These are phyloP conservation scores for Cottoperca gobio DNA, from an alignment of 2,797 vertebrate species.

Conservation along the genomic window DNA sequence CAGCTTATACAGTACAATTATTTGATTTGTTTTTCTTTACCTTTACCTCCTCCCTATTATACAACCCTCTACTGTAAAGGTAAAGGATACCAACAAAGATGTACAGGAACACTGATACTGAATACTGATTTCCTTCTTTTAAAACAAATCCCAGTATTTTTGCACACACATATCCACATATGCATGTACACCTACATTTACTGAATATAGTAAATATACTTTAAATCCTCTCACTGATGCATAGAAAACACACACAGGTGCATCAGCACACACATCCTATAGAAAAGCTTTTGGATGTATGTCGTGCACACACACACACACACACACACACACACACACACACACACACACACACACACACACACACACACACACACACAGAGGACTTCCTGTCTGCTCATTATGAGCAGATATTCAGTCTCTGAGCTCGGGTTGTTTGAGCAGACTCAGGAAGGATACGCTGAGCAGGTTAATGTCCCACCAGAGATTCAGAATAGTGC, in stretches of 20 bases:
- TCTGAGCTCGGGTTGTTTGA: conserved; percentile 47
- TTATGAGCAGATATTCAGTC: conserved; percentile 65
- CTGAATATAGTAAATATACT: background rate
- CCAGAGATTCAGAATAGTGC: conserved; percentile 61
- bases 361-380: conserved; percentile 20
- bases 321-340: background rate
- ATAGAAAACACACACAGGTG: background rate
- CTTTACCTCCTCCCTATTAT: background rate
- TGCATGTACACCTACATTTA: background rate
- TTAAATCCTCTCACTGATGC: background rate
- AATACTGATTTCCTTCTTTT: no score
- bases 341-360: background rate
- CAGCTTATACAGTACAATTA: background rate
- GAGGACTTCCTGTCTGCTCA: conserved; percentile 68
- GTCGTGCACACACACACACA: background rate
- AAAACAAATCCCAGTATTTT: no score
- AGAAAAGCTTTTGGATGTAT: background rate
- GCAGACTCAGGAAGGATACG: conserved; percentile 76
- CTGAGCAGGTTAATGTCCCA: conserved; percentile 74
- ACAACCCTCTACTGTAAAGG: background rate
- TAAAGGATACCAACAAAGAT: background rate
- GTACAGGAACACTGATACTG: no score
- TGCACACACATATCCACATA: no score
- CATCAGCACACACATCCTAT: background rate
- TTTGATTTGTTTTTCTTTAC: no score